Evolutionary conservation across 2,888 invertebrate genomes (phyloP).

Genomic region (Noctua janthe): DNA sequence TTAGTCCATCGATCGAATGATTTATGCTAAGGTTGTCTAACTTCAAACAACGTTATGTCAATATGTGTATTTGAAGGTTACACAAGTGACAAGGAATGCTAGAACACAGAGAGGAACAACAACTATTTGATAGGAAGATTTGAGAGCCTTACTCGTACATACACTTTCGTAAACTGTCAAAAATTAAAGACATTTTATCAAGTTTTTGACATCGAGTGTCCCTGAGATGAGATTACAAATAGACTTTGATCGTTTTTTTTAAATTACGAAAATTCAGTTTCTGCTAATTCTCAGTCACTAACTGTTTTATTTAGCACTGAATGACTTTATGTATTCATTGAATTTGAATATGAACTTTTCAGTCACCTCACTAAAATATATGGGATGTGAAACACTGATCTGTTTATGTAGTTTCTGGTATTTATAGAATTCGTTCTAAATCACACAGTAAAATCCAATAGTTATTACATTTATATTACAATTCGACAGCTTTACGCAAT

Average conservation of each 20-base stretch:
- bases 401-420: constrained; percentile 34
- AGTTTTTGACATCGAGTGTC: not conserved
- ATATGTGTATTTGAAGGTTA: not conserved
- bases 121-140: not conserved
- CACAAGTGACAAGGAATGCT: not conserved
- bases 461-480: constrained; percentile 33
- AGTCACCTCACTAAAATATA: constrained; percentile 15
- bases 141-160: not conserved
- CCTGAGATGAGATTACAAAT: not conserved
- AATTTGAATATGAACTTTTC: constrained; percentile 52
- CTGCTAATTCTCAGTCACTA: not conserved
- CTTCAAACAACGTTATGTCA: not conserved
- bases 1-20: not conserved
- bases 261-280: not conserved
- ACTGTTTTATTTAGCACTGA: not conserved
- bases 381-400: constrained; percentile 20
- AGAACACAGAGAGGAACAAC: not conserved
- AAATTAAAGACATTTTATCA: not conserved
- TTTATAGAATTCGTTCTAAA: constrained; percentile 29
- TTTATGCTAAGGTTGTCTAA: not conserved
- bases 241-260: not conserved
- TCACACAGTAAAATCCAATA: constrained; percentile 39
- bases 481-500: constrained; percentile 46
- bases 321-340: not conserved
- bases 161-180: not conserved